Conservation (phyloP, 2,113 vertebrate species). For the Leptobrachium ailaonicum region DNA sequence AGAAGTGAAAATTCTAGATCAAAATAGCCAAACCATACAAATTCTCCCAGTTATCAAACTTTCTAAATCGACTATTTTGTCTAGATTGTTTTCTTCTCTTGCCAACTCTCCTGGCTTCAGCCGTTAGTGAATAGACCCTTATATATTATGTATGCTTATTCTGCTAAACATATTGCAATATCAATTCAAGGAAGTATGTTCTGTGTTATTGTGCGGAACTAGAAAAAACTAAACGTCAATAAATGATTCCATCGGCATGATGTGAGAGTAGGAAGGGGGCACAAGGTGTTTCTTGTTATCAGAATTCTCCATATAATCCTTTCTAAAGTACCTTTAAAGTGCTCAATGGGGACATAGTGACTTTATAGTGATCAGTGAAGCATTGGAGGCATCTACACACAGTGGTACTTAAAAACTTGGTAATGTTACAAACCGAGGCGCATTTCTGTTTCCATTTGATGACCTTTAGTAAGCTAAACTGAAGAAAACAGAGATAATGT, state of each 20-base stretch:
- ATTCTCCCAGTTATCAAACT: no score
- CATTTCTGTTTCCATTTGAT: background rate
- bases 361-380: conserved; percentile 2
- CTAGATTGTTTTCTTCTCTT: no score
- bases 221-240: background rate
- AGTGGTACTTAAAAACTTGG: background rate
- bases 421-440: background rate
- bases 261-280: background rate
- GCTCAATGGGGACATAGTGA: background rate
- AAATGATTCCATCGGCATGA: background rate
- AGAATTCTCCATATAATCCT: background rate
- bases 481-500: no score
- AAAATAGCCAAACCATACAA: no score
- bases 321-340: conserved; percentile 1
- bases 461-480: background rate
- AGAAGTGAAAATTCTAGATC: no score
- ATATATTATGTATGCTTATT: conserved; percentile 18
- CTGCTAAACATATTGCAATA: conserved; percentile 4
- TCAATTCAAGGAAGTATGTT: background rate
- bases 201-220: background rate
- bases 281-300: background rate
- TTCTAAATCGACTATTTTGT: no score
- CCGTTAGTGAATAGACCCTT: conserved; percentile 7
- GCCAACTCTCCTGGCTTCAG: no score
- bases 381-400: background rate